Percentiles rank a stretch among this genome's conserved stretches.
Conservation (phyloP, 2,113 vertebrate species). For the Rhombomys opimus region DNA sequence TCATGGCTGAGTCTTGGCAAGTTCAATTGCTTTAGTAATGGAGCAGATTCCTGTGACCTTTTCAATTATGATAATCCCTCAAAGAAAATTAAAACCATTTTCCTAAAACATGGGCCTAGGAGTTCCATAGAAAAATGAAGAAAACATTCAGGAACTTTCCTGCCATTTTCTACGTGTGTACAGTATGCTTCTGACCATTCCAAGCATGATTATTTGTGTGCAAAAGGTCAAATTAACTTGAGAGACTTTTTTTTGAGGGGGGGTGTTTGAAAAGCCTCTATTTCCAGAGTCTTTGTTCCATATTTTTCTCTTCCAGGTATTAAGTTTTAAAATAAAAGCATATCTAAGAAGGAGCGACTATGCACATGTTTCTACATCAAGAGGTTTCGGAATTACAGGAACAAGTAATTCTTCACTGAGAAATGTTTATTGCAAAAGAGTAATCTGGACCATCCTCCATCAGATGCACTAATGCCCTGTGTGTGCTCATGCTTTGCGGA, state of each 20-base stretch:
- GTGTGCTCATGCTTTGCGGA: not conserved
- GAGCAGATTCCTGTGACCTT: conserved; percentile 74
- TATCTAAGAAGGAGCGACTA: not conserved
- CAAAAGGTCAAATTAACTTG: conserved; percentile 45
- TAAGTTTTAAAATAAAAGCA: conserved; percentile 21
- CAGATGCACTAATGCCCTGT: not conserved
- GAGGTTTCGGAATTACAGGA: not conserved
- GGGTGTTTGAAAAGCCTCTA: not conserved
- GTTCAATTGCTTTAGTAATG: conserved; percentile 68
- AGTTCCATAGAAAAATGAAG: conserved; percentile 49
- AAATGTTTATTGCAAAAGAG: not conserved
- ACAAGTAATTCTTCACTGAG: not conserved
- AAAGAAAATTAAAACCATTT: conserved; percentile 75
- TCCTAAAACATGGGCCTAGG: conserved; percentile 63
- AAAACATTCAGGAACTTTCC: conserved; percentile 38
- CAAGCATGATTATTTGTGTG: not conserved
- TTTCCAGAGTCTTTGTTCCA: not conserved
- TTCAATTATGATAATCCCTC: conserved; percentile 78
- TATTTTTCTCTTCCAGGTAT: not conserved
- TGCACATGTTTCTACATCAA: not conserved
- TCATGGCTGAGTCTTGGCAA: conserved; percentile 58
- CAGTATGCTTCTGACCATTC: not conserved
- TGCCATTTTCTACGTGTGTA: conserved; percentile 34
- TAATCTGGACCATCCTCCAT: not conserved
- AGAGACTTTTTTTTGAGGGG: not conserved